phyloP scores from a whole-genome alignment of 1,140 invertebrate genomes.

The Hycleus phaleratus region DNA sequence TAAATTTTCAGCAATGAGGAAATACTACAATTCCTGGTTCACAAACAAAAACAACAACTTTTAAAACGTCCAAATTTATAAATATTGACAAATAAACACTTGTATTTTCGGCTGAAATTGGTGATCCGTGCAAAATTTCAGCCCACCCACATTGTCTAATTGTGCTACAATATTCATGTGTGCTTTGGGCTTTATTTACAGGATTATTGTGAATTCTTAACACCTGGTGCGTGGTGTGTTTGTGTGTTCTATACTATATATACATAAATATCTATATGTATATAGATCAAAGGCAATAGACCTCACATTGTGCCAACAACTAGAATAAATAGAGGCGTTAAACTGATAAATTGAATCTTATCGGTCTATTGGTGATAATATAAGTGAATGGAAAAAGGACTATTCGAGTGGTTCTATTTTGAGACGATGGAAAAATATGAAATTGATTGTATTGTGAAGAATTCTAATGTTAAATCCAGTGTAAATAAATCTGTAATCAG shows the following conservation, averaged over 20 bases:
- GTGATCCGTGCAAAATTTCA: not conserved
- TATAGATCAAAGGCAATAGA: slow-evolving; percentile 4
- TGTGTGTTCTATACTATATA: too few species aligned
- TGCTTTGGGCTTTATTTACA: not conserved
- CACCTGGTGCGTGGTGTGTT: slow-evolving; percentile 2
- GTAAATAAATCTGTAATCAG: too few species aligned
- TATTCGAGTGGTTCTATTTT: too few species aligned
- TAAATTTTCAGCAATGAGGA: too few species aligned
- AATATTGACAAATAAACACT: too few species aligned
- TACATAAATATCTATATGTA: not conserved
- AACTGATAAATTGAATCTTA: slow-evolving; percentile 11
- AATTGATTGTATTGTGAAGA: too few species aligned
- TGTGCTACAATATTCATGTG: not conserved
- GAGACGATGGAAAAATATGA: too few species aligned
- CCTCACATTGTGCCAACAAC: slow-evolving; percentile 7
- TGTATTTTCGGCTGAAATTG: too few species aligned
- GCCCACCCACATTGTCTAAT: slow-evolving; percentile 10
- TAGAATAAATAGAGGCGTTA: slow-evolving; percentile 12
- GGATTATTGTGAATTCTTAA: slow-evolving; percentile 7
- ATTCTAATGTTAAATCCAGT: too few species aligned
- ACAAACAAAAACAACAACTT: not conserved
- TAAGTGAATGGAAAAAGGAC: too few species aligned
- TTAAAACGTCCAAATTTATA: too few species aligned
- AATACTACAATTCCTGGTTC: not conserved
- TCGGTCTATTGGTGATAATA: too few species aligned